Conservation (phyloP, 2,888 invertebrate species). For the Drosophila tanythrix region DNA sequence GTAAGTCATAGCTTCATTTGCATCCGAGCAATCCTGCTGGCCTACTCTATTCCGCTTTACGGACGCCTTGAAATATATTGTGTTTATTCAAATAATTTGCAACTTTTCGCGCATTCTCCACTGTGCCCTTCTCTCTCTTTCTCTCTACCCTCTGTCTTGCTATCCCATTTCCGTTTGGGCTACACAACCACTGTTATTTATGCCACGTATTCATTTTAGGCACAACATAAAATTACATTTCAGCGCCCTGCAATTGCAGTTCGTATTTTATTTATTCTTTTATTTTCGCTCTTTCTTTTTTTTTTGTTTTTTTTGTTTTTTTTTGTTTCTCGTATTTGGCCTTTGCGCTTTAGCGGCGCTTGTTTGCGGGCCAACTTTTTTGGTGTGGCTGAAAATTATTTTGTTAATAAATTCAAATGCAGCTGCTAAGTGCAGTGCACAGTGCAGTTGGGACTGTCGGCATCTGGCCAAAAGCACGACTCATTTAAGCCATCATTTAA, state of each 20-base stretch:
- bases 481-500: slow-evolving; percentile 73
- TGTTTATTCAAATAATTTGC: slow-evolving; percentile 28
- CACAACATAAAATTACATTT: slow-evolving; percentile 62
- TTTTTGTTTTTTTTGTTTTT: not conserved
- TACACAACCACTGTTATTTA: slow-evolving; percentile 33
- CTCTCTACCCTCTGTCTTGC: not conserved
- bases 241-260: slow-evolving; percentile 33
- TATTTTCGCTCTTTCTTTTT: not conserved
- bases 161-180: not conserved
- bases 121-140: not conserved
- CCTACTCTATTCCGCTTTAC: slow-evolving; percentile 5
- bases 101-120: slow-evolving; percentile 23
- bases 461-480: slow-evolving; percentile 54
- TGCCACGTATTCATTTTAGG: slow-evolving; percentile 61
- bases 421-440: slow-evolving; percentile 45
- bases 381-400: slow-evolving; percentile 47
- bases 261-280: slow-evolving; percentile 5
- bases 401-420: slow-evolving; percentile 75
- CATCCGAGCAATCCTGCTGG: not conserved
- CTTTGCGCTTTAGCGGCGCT: slow-evolving; percentile 31
- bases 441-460: slow-evolving; percentile 5
- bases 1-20: not conserved
- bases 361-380: slow-evolving; percentile 43
- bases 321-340: slow-evolving; percentile 3
- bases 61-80: slow-evolving; percentile 12